Base-by-base conservation (phyloP, 2,797 vertebrate species). In the Acanthurus lineatus region DNA sequence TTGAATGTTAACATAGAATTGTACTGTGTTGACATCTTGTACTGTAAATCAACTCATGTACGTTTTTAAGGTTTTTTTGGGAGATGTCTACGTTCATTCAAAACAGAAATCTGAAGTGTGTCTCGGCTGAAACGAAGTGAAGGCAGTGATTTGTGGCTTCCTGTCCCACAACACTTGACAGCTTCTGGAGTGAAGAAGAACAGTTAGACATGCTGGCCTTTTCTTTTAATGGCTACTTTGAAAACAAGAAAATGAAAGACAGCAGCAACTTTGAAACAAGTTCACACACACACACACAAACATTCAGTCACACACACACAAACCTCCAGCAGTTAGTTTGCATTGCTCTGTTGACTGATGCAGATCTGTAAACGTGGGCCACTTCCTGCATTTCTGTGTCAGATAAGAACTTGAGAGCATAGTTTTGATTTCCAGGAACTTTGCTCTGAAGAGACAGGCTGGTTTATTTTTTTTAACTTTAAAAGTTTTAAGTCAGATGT, bases 311-410 rank as follows among this genome's bases (percentile, higher is more conserved):
- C 56, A 58, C 45, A 35, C 66, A 44, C n/a, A 48, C 11, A 28
- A 22, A 28, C 35, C 4, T 12, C 0, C 73, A 20, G 61, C 22
- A 0, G 40, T 20, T 40, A 68, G 76, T 79, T 72, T 77, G 59
- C 73, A 11, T 47, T 49, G 63, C 60, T 22, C 17, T 77, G 77
- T 85, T 76, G 80, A 85, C 74, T 17, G 82, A 79, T 71, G 57
- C 16, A 15, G 25, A 62, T 83, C 77, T 59, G 0, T 54, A 52
- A 32, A 42, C 6, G 3, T 22, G 4, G 64, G 17, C 67, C 10
- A 16, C 72, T 85, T 83, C 77, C 83, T 81, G 86, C 49, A 53
- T 71, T 77, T 74, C 14, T 53, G 4, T 14, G 35, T 15, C 52
- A 15, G 82, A 87, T 84, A 70, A 65, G 54, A 82, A 14, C 25